Evolutionary conservation across 2,113 vertebrate genomes (phyloP).

Genomic region (Calypte anna): DNA sequence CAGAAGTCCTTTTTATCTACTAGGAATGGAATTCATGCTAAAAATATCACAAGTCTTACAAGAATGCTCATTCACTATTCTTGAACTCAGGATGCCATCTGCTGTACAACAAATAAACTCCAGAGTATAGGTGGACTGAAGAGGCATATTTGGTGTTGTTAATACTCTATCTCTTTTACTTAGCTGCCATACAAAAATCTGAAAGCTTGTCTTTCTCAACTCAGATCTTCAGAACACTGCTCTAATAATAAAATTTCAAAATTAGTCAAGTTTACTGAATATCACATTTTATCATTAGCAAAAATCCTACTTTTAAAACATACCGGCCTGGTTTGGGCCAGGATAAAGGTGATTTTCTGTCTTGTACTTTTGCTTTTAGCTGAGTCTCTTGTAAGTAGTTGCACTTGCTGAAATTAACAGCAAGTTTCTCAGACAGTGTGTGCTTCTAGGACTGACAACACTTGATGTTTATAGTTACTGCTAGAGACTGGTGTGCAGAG

Average conservation of each 20-base stretch:
- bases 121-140: not conserved
- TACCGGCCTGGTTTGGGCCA: no score
- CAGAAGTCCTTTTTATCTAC: not conserved
- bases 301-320: not conserved
- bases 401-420: no score
- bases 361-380: no score
- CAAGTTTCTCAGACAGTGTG: no score
- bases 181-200: not conserved
- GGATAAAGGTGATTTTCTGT: no score
- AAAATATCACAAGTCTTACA: not conserved
- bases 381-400: no score
- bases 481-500: no score
- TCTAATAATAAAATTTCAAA: not conserved
- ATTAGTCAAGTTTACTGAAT: not conserved
- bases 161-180: not conserved
- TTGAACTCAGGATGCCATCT: constrained; percentile 55
- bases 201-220: not conserved
- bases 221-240: not conserved
- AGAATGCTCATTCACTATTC: not conserved
- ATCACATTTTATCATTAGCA: not conserved
- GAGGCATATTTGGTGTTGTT: not conserved
- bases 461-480: no score
- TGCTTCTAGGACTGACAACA: no score
- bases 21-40: not conserved
- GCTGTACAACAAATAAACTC: constrained; percentile 31